Conservation (phyloP, 2,888 invertebrate species). For the Cacoxenus indagator region DNA sequence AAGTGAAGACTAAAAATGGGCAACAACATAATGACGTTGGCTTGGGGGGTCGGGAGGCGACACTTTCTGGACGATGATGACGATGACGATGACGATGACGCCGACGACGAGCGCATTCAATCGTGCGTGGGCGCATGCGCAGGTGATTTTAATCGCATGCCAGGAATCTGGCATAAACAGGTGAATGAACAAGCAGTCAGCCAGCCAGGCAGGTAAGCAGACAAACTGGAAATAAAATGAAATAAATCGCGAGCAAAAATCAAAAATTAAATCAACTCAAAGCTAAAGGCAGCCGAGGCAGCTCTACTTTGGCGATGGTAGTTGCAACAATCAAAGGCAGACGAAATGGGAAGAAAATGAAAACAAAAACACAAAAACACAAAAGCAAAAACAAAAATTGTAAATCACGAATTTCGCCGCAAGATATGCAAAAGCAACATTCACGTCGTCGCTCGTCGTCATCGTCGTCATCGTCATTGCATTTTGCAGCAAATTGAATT, state of each 20-base stretch:
- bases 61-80: constrained; percentile 24
- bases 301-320: constrained; percentile 17
- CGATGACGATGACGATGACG: constrained; percentile 21
- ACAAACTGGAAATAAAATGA: neutral
- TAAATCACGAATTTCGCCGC: constrained; percentile 63
- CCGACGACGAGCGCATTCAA: neutral
- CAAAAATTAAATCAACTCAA: constrained; percentile 21
- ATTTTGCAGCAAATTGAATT: constrained; percentile 63
- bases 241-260: constrained; percentile 13
- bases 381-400: constrained; percentile 56
- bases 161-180: constrained; percentile 68
- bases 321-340: constrained; percentile 43
- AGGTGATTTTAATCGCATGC: constrained; percentile 69
- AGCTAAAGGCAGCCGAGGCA: constrained; percentile 23
- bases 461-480: constrained; percentile 33
- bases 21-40: constrained; percentile 36
- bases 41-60: constrained; percentile 8
- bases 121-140: constrained; percentile 62
- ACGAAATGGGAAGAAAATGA: constrained; percentile 30
- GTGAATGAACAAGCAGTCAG: constrained; percentile 50
- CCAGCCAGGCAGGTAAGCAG: constrained; percentile 11
- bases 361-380: constrained; percentile 31
- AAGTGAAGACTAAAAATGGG: constrained; percentile 61
- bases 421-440: constrained; percentile 61
- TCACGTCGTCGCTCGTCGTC: neutral